Evolutionary conservation across 2,113 vertebrate species (phyloP).

Genomic region (Polypterus senegalus): DNA sequence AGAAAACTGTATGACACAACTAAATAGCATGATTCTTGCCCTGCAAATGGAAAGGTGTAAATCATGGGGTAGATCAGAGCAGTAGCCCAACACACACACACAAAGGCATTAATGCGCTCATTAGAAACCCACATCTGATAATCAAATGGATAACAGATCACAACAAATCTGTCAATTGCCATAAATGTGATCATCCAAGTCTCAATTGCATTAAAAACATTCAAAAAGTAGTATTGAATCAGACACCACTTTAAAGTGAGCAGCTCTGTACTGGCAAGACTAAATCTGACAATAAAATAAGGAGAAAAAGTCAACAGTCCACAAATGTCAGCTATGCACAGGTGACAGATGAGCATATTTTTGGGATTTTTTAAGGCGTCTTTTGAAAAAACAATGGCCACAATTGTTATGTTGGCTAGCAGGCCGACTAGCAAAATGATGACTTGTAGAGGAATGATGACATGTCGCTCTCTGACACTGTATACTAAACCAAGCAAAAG

Average conservation of each 20-base stretch:
- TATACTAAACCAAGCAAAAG: slow-evolving; percentile 2
- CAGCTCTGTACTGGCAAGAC: neutral
- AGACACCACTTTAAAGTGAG: slow-evolving; percentile 2
- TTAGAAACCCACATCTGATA: slow-evolving; percentile 6
- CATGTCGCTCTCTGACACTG: neutral
- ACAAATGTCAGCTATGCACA: slow-evolving; percentile 1
- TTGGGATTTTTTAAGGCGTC: slow-evolving; percentile 1
- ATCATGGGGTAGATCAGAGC: slow-evolving; percentile 5
- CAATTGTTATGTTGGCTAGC: neutral
- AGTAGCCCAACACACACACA: neutral
- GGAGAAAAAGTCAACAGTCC: slow-evolving; percentile 5
- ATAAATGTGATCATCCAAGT: neutral
- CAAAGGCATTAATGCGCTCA: neutral
- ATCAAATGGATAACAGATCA: slow-evolving; percentile 8
- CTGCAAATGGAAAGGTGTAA: slow-evolving; percentile 3
- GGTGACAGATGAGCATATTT: slow-evolving; percentile 1
- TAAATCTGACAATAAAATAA: neutral
- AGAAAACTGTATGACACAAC: slow-evolving; percentile 3
- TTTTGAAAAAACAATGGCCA: neutral
- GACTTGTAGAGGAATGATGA: neutral
- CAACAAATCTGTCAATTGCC: slow-evolving; percentile 2
- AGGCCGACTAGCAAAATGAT: neutral
- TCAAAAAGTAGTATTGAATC: slow-evolving; percentile 8
- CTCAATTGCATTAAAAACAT: slow-evolving; percentile 1
- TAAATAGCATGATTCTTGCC: neutral